These are phyloP conservation scores for Drosophila quinaria DNA, from an alignment of 2,888 invertebrate genomes.

Conservation along the genomic window DNA sequence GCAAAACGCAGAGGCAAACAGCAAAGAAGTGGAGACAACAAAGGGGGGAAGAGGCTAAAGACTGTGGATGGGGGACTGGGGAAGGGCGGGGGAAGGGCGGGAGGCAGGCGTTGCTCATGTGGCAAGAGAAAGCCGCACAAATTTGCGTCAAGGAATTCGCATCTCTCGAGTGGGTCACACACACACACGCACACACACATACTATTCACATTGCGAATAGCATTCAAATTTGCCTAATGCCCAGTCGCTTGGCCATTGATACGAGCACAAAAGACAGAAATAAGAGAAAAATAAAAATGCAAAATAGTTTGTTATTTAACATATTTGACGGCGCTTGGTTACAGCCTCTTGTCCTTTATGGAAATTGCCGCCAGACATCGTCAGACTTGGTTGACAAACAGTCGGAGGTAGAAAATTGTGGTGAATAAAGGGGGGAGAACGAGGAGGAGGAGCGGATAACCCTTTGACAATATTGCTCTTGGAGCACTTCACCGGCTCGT, in stretches of 20 bases:
- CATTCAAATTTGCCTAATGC: constrained; percentile 68
- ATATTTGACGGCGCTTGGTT: constrained; percentile 63
- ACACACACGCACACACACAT: constrained; percentile 19
- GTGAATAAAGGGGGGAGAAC: neutral
- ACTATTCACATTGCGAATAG: constrained; percentile 14
- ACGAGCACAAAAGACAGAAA: constrained; percentile 41
- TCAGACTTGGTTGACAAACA: constrained; percentile 62
- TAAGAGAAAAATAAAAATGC: constrained; percentile 70
- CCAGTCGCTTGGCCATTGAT: constrained; percentile 60
- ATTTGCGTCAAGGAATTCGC: constrained; percentile 72
- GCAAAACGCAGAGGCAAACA: constrained; percentile 24
- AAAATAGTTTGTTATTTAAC: constrained; percentile 82
- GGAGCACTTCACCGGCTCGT: constrained; percentile 47
- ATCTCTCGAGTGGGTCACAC: constrained; percentile 47
- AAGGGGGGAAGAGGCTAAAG: neutral
- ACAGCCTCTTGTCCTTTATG: constrained; percentile 34
- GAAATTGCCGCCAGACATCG: constrained; percentile 70
- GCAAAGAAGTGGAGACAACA: neutral
- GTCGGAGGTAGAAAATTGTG: constrained; percentile 14
- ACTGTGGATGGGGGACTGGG: neutral
- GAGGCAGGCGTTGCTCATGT: constrained; percentile 35
- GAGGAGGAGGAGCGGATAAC: constrained; percentile 2
- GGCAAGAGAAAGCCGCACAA: constrained; percentile 65
- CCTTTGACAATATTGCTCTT: constrained; percentile 65
- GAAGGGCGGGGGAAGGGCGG: neutral